Evolutionary conservation across 2,888 invertebrate genomes (phyloP).

Genomic region (Pteria penguin): DNA sequence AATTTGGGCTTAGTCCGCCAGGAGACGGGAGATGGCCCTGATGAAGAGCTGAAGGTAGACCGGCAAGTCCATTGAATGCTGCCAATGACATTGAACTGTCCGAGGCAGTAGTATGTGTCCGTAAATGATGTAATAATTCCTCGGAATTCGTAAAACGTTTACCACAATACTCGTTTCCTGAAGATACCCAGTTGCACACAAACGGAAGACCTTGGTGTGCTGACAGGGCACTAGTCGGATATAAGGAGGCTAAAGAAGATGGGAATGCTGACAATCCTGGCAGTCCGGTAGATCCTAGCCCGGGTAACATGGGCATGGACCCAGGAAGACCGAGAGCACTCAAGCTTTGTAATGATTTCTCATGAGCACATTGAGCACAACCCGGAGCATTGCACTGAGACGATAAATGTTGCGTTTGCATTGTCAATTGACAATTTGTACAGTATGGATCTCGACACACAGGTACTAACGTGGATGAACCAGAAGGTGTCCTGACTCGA

Average conservation of each 20-base stretch:
- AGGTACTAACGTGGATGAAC: conserved; percentile 89
- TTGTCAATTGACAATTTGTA: conserved; percentile 94
- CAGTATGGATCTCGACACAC: conserved; percentile 98
- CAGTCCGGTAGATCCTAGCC: conserved; percentile 48
- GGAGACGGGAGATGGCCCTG: conserved; percentile 42
- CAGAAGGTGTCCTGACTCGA: conserved; percentile 93
- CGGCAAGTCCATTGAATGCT: conserved; percentile 50
- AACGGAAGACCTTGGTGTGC: conserved; percentile 70
- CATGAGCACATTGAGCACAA: conserved; percentile 97
- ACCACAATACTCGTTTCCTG: conserved; percentile 91
- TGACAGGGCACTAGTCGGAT: conserved; percentile 66
- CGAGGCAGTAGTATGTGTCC: conserved; percentile 88
- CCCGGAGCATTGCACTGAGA: conserved; percentile 92
- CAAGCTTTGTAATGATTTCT: conserved; percentile 79
- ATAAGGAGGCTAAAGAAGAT: conserved; percentile 58
- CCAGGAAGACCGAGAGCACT: conserved; percentile 59
- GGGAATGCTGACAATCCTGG: conserved; percentile 58
- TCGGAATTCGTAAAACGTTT: conserved; percentile 95
- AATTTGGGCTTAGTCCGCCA: conserved; percentile 82
- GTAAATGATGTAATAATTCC: conserved; percentile 93
- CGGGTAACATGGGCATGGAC: conserved; percentile 45
- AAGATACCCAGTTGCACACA: conserved; percentile 96
- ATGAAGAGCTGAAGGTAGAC: conserved; percentile 49
- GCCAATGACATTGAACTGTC: conserved; percentile 54
- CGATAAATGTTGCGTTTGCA: conserved; percentile 83